These are phyloP conservation scores for Paedocypris sp. DNA, from an alignment of 2,113 vertebrate species.

Conservation along the genomic window DNA sequence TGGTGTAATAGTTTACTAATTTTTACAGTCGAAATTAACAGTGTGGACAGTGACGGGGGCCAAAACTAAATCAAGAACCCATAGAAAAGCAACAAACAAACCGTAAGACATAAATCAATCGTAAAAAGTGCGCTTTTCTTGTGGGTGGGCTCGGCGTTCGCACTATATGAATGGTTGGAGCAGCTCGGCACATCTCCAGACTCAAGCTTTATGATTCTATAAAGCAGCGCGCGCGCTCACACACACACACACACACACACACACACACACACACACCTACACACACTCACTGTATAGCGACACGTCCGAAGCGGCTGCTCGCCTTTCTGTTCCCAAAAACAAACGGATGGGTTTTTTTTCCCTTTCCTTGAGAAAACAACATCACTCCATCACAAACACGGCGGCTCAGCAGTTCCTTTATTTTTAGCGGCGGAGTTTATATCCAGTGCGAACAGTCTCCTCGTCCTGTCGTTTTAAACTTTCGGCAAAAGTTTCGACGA, in stretches of 20 bases:
- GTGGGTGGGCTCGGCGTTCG: slow-evolving; percentile 34
- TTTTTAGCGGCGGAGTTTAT: slow-evolving; percentile 17
- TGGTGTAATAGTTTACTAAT: too few species aligned
- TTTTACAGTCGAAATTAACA: too few species aligned
- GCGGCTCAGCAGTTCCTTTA: slow-evolving; percentile 19
- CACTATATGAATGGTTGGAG: slow-evolving; percentile 24
- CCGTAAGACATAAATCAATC: too few species aligned
- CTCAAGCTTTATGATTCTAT: slow-evolving; percentile 52
- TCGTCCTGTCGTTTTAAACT: slow-evolving; percentile 27
- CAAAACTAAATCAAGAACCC: too few species aligned
- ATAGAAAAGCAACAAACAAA: too few species aligned
- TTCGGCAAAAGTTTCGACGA: slow-evolving; percentile 30
- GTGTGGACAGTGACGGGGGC: too few species aligned
- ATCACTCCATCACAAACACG: slow-evolving; percentile 31
- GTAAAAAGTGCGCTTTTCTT: too few species aligned
- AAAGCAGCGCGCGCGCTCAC: slow-evolving; percentile 43
- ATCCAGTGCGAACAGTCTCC: slow-evolving; percentile 22
- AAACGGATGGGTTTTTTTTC: slow-evolving; percentile 7
- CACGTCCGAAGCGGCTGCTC: background rate
- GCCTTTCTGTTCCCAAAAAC: background rate
- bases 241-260: slow-evolving; percentile 30
- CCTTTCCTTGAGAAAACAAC: background rate
- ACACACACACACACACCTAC: slow-evolving; percentile 29
- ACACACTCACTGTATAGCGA: slow-evolving; percentile 26
- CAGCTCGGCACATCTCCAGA: slow-evolving; percentile 46